phyloP scores from a whole-genome alignment of 1,140 invertebrate genomes.

The Cydia strobilella region DNA sequence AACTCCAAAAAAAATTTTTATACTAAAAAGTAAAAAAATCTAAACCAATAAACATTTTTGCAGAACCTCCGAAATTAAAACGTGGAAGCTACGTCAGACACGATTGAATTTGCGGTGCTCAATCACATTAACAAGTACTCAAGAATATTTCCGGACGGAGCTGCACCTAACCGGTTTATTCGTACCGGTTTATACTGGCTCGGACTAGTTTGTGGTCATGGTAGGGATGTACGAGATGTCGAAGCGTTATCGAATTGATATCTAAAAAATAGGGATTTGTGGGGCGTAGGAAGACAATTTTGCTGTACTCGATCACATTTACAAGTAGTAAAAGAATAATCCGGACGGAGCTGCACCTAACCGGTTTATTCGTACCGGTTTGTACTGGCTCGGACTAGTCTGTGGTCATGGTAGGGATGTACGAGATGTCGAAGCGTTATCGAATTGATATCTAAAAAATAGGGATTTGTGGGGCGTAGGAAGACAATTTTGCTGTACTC shows the following conservation, averaged over 20 bases:
- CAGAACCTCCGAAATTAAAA: constrained; percentile 18
- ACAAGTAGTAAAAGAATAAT: constrained; percentile 70
- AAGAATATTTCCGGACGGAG: constrained; percentile 68
- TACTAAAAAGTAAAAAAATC: background rate
- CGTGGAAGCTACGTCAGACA: constrained; percentile 7
- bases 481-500: background rate
- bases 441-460: background rate
- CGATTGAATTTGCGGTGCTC: constrained; percentile 37
- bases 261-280: background rate
- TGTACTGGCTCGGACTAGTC: constrained; percentile 19
- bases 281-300: background rate
- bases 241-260: background rate
- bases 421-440: background rate
- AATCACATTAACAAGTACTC: constrained; percentile 70
- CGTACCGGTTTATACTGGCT: constrained; percentile 41
- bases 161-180: constrained; percentile 60
- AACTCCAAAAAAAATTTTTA: too few relatives aligned
- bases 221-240: background rate
- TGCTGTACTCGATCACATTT: constrained; percentile 59
- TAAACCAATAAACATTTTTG: background rate
- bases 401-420: constrained; percentile 10
- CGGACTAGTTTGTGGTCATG: constrained; percentile 3
- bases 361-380: constrained; percentile 55
- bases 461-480: too few relatives aligned
- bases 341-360: constrained; percentile 59